Evolutionary conservation across 92 coral and sea anemone genomes (phyloP).

Genomic region (Plumapathes pennacea): DNA sequence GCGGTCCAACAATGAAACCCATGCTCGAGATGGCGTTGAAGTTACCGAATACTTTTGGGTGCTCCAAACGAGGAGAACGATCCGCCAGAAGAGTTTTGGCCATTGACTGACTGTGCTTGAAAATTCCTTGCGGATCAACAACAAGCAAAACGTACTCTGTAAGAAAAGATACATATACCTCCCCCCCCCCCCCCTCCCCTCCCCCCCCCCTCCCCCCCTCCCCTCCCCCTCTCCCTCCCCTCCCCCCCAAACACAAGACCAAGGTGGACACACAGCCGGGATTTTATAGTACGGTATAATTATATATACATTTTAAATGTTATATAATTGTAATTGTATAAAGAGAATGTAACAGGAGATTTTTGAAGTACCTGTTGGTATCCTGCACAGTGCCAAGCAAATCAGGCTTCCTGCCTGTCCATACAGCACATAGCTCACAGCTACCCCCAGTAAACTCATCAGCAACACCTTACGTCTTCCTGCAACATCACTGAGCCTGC

Average conservation of each 20-base stretch:
- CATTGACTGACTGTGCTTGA: conserved; percentile 88
- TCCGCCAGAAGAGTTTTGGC: conserved; percentile 87
- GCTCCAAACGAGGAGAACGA: conserved; percentile 66
- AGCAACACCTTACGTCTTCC: conserved; percentile 79
- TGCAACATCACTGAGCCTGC: conserved; percentile 80
- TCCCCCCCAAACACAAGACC: too few relatives aligned
- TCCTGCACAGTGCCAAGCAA: conserved; percentile 71
- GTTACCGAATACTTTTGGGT: conserved; percentile 79
- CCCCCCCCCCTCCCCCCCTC: too few relatives aligned
- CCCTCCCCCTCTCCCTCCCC: too few relatives aligned
- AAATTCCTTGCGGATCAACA: too few relatives aligned
- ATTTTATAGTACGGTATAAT: too few relatives aligned
- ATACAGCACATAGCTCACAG: conserved; percentile 56
- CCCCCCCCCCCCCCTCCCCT: conserved; percentile 5
- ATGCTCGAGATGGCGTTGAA: conserved; percentile 88
- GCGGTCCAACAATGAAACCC: conserved; percentile 92
- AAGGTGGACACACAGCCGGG: too few relatives aligned
- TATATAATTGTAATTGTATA: neutral
- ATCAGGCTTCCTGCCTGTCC: conserved; percentile 66
- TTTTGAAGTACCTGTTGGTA: conserved; percentile 90
- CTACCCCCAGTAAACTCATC: conserved; percentile 63
- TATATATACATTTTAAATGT: too few relatives aligned
- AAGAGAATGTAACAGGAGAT: neutral
- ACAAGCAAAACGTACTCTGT: neutral
- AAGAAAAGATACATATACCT: neutral